Base-by-base conservation (phyloP, 1,140 invertebrate genomes). In the Drosophila pseudoananassae region DNA sequence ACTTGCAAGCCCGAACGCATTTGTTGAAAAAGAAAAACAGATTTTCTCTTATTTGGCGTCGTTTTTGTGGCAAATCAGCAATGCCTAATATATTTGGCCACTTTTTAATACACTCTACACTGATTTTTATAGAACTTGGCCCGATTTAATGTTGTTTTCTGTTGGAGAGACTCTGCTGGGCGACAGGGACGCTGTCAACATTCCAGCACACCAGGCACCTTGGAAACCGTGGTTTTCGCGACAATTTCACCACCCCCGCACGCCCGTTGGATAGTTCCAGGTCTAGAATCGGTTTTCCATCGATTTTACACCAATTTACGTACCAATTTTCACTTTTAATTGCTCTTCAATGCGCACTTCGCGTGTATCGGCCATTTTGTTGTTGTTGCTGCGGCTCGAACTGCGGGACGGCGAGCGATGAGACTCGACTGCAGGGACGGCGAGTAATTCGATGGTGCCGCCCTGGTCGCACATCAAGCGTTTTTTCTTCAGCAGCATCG, bases 271-370 rank as follows among this genome's bases (percentile, higher is more conserved):
- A 47, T 64, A 78, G 46, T 29, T 65, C 63, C 52, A 53, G 45
- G 58, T 49, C 53, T 69, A 31, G 10, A 45, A 36, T 25, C n/a
- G 33, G 29, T 68, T 83, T 80, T 77, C 47, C 33, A 61, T 52
- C 49, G 52, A 76, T 78, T 91, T 76, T 46, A 65, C 77, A 85
- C 76, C 64, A 56, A 61, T 78, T 90, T 93, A 94, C 94, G 92
- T 94, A 96, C 96, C 96, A 91, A 97, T 96, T 95, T 96, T 97
- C 91, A 96, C 96, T 95, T 95, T 96, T 92, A 97, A 94, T 92
- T 95, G 94, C 94, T 97, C 96, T 92, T 96, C 95, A 93, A 96
- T 94, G 93, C 96, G 95, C 93, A 96, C 95, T 94, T 95, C 95
- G 94, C 94, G 94, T 94, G 94, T 95, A 93, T 96, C 95, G 93